Percentiles rank a stretch among this genome's conserved stretches.
phyloP scores from a whole-genome alignment of 2,113 vertebrate genomes.

The Anolis carolinensis region DNA sequence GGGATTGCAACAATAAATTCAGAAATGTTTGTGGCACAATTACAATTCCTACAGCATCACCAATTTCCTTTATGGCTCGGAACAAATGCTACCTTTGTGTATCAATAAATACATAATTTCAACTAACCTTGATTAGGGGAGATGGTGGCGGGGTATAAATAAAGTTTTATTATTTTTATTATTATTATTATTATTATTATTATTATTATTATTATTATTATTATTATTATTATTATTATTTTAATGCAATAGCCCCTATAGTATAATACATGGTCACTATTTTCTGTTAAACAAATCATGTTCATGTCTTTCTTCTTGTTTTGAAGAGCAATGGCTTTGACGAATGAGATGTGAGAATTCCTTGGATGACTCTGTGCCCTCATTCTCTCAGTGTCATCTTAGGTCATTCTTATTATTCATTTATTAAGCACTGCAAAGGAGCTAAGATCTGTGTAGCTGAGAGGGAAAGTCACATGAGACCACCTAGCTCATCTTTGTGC shows the following conservation, averaged over 20 bases:
- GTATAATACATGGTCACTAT: background rate
- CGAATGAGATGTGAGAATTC: constrained; percentile 30
- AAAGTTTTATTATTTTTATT: too few species aligned
- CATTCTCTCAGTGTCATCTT: constrained; percentile 31
- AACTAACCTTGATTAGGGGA: too few species aligned
- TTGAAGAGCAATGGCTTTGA: background rate
- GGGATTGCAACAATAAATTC: constrained; percentile 24
- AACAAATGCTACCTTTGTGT: constrained; percentile 1
- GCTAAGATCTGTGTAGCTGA: background rate
- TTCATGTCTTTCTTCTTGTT: constrained; percentile 11
- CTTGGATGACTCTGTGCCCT: constrained; percentile 14
- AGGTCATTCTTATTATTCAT: constrained; percentile 41
- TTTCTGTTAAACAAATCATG: background rate
- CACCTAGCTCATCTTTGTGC: constrained; percentile 42
- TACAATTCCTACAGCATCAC: constrained; percentile 28
- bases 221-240: too few species aligned
- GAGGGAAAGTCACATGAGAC: background rate
- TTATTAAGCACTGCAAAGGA: constrained; percentile 37
- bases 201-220: too few species aligned
- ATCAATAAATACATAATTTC: constrained; percentile 28
- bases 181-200: too few species aligned
- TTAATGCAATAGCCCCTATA: background rate
- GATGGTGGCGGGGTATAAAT: too few species aligned
- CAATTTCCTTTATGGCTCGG: constrained; percentile 27
- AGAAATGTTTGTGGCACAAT: background rate